Conservation (phyloP, 2,113 vertebrate genomes). For the Erythrolamprus reginae region DNA sequence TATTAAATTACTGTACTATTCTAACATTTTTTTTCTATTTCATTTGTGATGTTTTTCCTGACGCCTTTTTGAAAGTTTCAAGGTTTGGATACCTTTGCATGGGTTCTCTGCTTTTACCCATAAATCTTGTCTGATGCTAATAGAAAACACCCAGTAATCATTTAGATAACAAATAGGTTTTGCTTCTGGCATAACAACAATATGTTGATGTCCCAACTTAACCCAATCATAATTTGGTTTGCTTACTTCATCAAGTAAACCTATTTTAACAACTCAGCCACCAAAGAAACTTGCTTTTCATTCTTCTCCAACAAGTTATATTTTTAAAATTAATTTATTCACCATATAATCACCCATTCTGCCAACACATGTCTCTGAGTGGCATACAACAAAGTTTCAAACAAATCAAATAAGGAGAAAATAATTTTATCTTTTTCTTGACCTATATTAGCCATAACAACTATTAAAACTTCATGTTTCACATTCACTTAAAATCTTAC, state of each 20-base stretch:
- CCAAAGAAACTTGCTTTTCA: background rate
- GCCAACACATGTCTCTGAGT: background rate
- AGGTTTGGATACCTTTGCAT: background rate
- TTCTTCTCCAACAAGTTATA: background rate
- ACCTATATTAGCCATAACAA: background rate
- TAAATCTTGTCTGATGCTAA: background rate
- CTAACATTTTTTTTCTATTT: background rate
- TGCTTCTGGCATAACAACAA: background rate
- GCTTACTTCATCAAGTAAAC: background rate
- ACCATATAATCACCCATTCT: background rate
- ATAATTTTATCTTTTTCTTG: background rate
- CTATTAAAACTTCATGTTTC: background rate
- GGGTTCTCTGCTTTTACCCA: background rate
- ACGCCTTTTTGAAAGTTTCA: background rate
- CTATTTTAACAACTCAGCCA: background rate
- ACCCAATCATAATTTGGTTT: background rate
- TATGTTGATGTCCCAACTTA: background rate
- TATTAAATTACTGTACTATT: background rate
- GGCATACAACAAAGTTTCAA: too few relatives aligned
- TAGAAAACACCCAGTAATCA: background rate
- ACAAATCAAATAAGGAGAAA: background rate
- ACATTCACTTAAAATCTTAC: background rate
- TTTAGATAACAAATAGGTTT: background rate
- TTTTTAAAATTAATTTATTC: background rate
- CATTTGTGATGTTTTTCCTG: background rate